A percentile compares a stretch with the other conserved stretches of the same genome.
phyloP scores from a whole-genome alignment of 1,140 invertebrate genomes.

The Drosophila hydei region DNA sequence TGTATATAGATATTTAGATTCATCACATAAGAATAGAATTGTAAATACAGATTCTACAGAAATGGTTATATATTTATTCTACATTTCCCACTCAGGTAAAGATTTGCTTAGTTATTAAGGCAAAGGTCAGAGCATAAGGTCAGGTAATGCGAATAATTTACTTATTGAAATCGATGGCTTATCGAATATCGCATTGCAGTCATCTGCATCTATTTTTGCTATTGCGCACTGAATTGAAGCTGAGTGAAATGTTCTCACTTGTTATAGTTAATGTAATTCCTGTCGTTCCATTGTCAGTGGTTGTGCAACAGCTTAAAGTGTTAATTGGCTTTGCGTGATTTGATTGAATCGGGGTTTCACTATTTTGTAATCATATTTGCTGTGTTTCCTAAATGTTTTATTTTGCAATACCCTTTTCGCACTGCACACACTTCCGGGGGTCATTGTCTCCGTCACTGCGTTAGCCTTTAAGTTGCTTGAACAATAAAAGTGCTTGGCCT shows the following conservation, averaged over 20 bases:
- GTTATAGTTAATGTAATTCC: neutral
- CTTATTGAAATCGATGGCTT: too few species aligned
- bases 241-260: neutral
- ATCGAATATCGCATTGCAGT: too few species aligned
- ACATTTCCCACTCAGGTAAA: too few species aligned
- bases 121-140: too few species aligned
- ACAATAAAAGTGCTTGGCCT: neutral
- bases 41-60: too few species aligned
- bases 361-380: constrained; percentile 6
- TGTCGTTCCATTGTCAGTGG: neutral
- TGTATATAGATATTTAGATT: too few species aligned
- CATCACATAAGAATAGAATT: too few species aligned
- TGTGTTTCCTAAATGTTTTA: neutral
- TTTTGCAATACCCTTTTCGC: too few species aligned
- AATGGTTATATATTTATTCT: too few species aligned
- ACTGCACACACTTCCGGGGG: too few species aligned
- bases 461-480: neutral
- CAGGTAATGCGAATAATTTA: too few species aligned
- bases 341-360: constrained; percentile 3
- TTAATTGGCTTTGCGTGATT: constrained; percentile 27
- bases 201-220: neutral
- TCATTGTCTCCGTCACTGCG: neutral
- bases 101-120: too few species aligned
- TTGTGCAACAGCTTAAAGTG: constrained; percentile 21
- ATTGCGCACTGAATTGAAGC: neutral